A percentile compares a stretch with the other conserved stretches of the same genome.
Evolutionary conservation across 1,140 invertebrate genomes (phyloP).

Genomic region (Rhagoletis pomonella): DNA sequence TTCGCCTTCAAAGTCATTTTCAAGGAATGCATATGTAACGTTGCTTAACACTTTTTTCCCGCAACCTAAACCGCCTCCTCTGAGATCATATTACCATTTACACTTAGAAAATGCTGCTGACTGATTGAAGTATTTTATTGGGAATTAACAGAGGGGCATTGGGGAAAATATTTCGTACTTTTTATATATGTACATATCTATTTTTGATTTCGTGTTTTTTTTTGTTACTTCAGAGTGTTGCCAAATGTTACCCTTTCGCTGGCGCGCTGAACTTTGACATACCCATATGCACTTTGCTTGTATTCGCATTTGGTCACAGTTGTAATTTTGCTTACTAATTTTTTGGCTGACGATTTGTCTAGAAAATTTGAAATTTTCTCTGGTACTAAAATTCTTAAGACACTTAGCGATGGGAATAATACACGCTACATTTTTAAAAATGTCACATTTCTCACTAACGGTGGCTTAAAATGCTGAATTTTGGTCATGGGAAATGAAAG

Average conservation of each 20-base stretch:
- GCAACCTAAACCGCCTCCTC: background rate
- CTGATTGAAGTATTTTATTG: background rate
- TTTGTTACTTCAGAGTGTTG: background rate
- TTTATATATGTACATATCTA: too few relatives aligned
- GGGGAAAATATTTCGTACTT: background rate
- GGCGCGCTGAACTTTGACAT: background rate
- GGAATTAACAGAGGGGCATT: conserved; percentile 15
- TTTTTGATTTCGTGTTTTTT: background rate
- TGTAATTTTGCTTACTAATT: background rate
- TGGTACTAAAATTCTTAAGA: background rate
- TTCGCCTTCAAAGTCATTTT: background rate
- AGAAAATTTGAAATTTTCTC: background rate
- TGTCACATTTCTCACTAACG: too few relatives aligned
- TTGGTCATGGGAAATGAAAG: too few relatives aligned
- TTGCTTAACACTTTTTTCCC: background rate
- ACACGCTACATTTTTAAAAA: background rate
- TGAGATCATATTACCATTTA: conserved; percentile 44
- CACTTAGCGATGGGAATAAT: background rate
- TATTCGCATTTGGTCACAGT: background rate
- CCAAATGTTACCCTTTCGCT: background rate
- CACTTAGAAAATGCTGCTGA: background rate
- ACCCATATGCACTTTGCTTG: background rate
- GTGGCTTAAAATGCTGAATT: too few relatives aligned
- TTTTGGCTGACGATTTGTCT: background rate
- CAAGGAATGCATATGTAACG: background rate